phyloP scores from a whole-genome alignment of 2,113 vertebrate species.

The Ptilorrhoa leucosticta region DNA sequence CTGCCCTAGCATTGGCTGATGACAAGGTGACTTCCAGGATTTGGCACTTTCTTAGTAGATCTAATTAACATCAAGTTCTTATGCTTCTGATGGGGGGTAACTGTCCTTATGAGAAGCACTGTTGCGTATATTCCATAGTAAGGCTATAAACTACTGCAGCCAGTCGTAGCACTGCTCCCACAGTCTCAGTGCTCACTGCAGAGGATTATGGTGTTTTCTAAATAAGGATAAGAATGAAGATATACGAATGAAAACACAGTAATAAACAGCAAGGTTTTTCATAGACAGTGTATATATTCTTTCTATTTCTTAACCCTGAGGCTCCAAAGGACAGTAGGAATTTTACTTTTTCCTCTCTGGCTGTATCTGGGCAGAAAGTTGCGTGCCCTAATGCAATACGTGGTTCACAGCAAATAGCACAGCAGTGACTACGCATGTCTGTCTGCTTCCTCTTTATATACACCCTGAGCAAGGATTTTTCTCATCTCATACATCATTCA shows the following conservation, averaged over 20 bases:
- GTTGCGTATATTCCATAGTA: background rate
- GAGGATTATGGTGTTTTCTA: background rate
- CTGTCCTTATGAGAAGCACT: background rate
- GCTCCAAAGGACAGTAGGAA: background rate
- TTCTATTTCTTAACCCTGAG: background rate
- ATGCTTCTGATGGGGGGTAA: background rate
- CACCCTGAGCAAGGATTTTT: slow-evolving; percentile 7
- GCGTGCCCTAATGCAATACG: accelerated
- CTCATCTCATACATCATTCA: slow-evolving; percentile 33
- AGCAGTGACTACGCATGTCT: background rate
- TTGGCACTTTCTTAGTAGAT: background rate
- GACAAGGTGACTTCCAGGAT: background rate
- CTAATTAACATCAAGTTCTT: background rate
- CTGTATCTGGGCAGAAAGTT: slow-evolving; percentile 29
- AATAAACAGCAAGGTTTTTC: background rate
- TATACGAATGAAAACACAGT: background rate
- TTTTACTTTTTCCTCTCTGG: background rate
- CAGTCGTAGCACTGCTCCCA: background rate
- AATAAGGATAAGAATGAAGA: background rate
- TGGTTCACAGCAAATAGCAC: slow-evolving; percentile 8
- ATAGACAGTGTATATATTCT: background rate
- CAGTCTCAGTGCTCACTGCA: background rate
- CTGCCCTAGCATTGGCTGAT: background rate
- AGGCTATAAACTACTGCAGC: background rate
- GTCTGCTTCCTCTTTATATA: background rate